Percentiles rank a stretch among this genome's conserved stretches.
phyloP scores from a whole-genome alignment of 2,888 invertebrate genomes.

The Sphecodes monilicornis region DNA sequence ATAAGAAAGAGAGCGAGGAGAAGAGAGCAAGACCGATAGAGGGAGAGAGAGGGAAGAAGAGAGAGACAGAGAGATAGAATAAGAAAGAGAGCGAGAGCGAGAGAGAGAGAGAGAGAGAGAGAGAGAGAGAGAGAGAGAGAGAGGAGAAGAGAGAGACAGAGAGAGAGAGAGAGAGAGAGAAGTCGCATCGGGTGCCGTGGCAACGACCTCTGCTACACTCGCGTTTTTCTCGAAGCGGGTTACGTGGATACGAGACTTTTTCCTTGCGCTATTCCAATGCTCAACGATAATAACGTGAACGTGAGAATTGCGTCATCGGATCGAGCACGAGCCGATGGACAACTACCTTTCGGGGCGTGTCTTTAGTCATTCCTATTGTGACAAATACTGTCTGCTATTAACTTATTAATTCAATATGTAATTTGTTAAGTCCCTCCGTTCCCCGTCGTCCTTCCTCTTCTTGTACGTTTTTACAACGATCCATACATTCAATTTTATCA shows the following conservation, averaged over 20 bases:
- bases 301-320: slow-evolving; percentile 51
- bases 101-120: slow-evolving; percentile 17
- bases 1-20: not conserved
- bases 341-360: not conserved
- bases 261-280: slow-evolving; percentile 31
- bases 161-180: slow-evolving; percentile 13
- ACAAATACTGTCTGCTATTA: not conserved
- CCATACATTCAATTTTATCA: too few relatives aligned
- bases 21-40: slow-evolving; percentile 16
- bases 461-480: too few relatives aligned
- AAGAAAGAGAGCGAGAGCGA: slow-evolving; percentile 25
- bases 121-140: not conserved
- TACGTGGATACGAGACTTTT: slow-evolving; percentile 46
- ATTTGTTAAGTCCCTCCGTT: not conserved
- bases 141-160: slow-evolving; percentile 36
- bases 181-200: slow-evolving; percentile 31
- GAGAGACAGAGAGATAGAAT: too few relatives aligned
- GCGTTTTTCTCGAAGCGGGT: slow-evolving; percentile 47
- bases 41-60: too few relatives aligned
- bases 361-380: not conserved
- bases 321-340: not conserved
- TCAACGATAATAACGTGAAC: slow-evolving; percentile 48
- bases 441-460: too few relatives aligned
- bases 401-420: not conserved
- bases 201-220: slow-evolving; percentile 60